Evolutionary conservation across 2,888 invertebrate species (phyloP), one percentile per base, ranked within the genome.

Genomic region (Megaustenia siamemsis): DNA sequence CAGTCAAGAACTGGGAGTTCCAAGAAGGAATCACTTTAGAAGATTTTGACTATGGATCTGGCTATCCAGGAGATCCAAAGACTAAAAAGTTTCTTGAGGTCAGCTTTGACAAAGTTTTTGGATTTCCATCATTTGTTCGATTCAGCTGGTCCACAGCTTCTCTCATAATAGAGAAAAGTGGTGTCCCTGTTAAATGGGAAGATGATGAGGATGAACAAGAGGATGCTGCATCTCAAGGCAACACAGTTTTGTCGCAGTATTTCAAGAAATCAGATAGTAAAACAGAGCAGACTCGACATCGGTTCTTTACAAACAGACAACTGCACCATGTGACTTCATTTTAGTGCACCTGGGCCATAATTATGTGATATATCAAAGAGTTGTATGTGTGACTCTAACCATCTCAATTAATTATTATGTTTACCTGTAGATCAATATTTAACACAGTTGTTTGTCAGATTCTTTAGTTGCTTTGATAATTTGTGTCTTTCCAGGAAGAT

Each of bases 91-190:
- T 99, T 94, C 95, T 99, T 56, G 94, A 95, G 0, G 95, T 96
- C 18, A 96, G 96, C 92, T 95, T 97, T 85, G 98, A 99, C 94
- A 95, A 96, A 40, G 96, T 99, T 0, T 99, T 99, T 95, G 99
- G 99, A 0, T 99, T 97, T 94, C 97, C 99, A 0, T 96, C 96
- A 81, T 95, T 99, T 32, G 99, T 99, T 0, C 95, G 99, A 86
- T 98, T 99, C 94, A 98, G 98, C 93, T 99, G 99, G 99, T 98
- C 98, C 0, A 99, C 99, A 0, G 97, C 98, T 0, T 96, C 96
- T 86, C 96, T 96, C 73, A 96, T 97, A 89, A 94, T 99, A 24
- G 95, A 97, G 87, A 96, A 96, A 8, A 95, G 96, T 87, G 94
- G 94, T 79, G 97, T 93, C 24, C 88, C 90, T 10, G 93, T 94